These are phyloP conservation scores for Micoletzkya japonica DNA, from an alignment of 2,888 invertebrate genomes.

Conservation along the genomic window DNA sequence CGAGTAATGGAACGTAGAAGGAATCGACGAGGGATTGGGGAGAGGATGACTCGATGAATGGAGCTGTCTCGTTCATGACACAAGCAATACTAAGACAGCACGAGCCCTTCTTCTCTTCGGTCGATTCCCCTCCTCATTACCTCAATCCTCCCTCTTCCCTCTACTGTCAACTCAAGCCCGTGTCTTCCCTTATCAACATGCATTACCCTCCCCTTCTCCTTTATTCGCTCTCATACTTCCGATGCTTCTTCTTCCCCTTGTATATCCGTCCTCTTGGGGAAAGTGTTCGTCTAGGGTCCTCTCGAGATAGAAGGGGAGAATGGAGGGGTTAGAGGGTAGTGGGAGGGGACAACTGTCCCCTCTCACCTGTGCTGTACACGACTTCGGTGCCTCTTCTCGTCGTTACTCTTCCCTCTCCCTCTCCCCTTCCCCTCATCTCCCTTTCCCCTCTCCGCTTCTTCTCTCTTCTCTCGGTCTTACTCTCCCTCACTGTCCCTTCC, in stretches of 20 bases:
- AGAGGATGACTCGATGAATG: neutral
- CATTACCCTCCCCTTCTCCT: neutral
- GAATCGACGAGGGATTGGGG: neutral
- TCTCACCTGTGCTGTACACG: neutral
- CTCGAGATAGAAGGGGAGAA: no score
- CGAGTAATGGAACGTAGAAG: conserved; percentile 10
- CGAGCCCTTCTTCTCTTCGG: conserved; percentile 3
- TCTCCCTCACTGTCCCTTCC: conserved; percentile 5
- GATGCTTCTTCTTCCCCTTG: neutral
- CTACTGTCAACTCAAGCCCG: neutral
- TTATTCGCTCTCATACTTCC: neutral
- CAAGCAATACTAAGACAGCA: neutral
- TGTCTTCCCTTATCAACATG: neutral
- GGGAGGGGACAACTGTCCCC: conserved; percentile 5
- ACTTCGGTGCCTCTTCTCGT: no score
- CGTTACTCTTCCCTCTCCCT: no score
- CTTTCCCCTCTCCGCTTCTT: conserved; percentile 4
- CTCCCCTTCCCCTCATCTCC: neutral
- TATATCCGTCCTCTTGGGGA: no score
- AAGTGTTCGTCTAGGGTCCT: no score
- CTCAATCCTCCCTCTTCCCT: no score
- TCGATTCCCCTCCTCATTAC: conserved; percentile 2
- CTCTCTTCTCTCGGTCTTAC: conserved; percentile 1
- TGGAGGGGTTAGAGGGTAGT: no score
- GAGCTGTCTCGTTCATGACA: no score